These are phyloP conservation scores for Siderastrea radians DNA, from an alignment of 92 coral and sea anemone species.

Conservation along the genomic window DNA sequence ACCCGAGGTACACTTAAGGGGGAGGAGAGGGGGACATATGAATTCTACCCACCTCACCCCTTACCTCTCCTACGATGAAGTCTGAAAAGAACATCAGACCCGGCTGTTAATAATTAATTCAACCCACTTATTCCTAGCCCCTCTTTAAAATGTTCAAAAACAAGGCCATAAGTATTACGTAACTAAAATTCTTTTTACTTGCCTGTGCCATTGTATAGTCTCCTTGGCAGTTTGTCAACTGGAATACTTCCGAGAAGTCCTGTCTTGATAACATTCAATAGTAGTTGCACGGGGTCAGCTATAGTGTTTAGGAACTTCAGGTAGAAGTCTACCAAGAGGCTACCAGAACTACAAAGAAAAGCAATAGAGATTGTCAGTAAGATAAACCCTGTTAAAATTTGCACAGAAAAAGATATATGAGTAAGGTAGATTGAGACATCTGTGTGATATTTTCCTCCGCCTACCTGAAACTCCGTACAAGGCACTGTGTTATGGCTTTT, in stretches of 20 bases:
- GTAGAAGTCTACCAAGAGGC: conserved; percentile 59
- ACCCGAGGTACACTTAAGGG: no score
- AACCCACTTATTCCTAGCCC: no score
- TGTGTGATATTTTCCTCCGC: background rate
- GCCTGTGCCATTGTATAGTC: conserved; percentile 66
- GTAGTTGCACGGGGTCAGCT: conserved; percentile 48
- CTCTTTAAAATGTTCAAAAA: no score
- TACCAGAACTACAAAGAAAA: conserved; percentile 44
- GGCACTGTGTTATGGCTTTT: conserved; percentile 36
- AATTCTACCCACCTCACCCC: no score
- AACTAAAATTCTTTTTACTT: background rate
- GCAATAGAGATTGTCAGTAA: background rate
- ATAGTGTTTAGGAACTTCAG: conserved; percentile 43
- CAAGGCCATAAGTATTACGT: background rate
- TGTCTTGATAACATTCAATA: conserved; percentile 47
- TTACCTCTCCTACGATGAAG: no score
- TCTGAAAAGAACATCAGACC: no score
- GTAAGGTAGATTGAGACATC: background rate
- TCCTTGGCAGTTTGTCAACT: conserved; percentile 43
- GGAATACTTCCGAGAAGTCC: conserved; percentile 58
- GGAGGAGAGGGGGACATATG: no score
- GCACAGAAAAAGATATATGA: no score
- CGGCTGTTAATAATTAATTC: no score
- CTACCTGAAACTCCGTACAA: conserved; percentile 46
- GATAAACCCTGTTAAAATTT: no score